phyloP scores from a whole-genome alignment of 1,140 invertebrate species.

The Drosophila oshimai region DNA sequence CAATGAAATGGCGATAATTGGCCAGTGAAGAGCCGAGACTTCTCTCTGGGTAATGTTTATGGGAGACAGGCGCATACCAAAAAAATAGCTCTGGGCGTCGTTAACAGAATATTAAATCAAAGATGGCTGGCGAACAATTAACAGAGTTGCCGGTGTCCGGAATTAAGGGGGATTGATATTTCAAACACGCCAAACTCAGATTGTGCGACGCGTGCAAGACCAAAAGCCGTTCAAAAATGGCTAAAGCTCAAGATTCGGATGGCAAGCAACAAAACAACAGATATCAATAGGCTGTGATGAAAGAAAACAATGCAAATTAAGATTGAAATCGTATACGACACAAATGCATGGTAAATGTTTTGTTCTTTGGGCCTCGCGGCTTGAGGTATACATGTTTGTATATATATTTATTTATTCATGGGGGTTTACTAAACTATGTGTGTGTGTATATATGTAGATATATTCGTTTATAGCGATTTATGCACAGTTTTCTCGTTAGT shows the following conservation, averaged over 20 bases:
- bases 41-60: constrained; percentile 31
- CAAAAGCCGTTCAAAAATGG: constrained; percentile 27
- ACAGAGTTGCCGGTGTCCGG: constrained; percentile 33
- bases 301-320: constrained; percentile 51
- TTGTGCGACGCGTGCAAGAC: constrained; percentile 56
- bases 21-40: constrained; percentile 1
- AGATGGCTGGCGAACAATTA: constrained; percentile 31
- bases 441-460: constrained; percentile 15
- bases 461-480: constrained; percentile 47
- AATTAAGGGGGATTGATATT: constrained; percentile 61
- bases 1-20: constrained; percentile 29
- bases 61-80: constrained; percentile 32
- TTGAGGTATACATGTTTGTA: constrained; percentile 53
- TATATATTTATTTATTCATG: constrained; percentile 44
- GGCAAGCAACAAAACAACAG: constrained; percentile 5
- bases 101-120: constrained; percentile 33
- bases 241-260: constrained; percentile 9
- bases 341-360: constrained; percentile 57
- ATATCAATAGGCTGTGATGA: constrained; percentile 5
- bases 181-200: constrained; percentile 52
- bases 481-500: constrained; percentile 58
- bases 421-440: constrained; percentile 16
- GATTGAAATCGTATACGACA: constrained; percentile 55
- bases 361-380: constrained; percentile 29
- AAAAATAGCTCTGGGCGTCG: constrained; percentile 5